Percentiles rank a stretch among this genome's conserved stretches.
Evolutionary conservation across 2,797 vertebrate genomes (phyloP).

Genomic region (Clarias laeviceps): DNA sequence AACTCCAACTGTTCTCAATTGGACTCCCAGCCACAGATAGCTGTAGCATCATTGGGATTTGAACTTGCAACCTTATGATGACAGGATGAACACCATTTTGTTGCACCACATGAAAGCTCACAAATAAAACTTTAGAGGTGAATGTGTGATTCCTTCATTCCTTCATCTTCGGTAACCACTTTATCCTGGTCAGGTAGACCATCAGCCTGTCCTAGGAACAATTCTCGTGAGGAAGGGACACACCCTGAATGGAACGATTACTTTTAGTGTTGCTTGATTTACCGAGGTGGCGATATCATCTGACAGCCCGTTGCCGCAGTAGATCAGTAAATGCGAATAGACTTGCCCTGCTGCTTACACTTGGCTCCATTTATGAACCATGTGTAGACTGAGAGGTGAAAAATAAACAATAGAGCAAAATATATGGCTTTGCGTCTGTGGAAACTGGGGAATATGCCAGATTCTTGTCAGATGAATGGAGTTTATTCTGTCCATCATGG

Average conservation of each 20-base stretch:
- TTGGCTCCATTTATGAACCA: conserved; percentile 20
- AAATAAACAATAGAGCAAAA: conserved; percentile 46
- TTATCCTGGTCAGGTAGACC: background rate
- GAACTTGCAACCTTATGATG: background rate
- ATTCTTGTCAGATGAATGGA: conserved; percentile 34
- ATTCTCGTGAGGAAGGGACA: background rate
- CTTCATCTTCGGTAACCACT: background rate
- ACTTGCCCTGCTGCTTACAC: conserved; percentile 34
- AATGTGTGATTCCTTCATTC: background rate
- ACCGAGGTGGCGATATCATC: conserved; percentile 46
- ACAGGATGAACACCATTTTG: background rate
- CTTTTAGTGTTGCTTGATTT: conserved; percentile 34
- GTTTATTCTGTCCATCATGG: conserved; percentile 38
- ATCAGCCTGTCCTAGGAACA: background rate
- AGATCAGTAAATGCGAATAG: conserved; percentile 41
- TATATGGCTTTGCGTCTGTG: conserved; percentile 40
- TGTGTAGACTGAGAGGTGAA: conserved; percentile 26
- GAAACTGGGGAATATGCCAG: conserved; percentile 50
- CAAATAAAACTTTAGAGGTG: background rate
- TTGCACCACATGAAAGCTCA: background rate
- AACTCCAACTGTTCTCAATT: background rate
- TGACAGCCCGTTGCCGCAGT: conserved; percentile 38
- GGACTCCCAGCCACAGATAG: background rate
- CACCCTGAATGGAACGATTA: conserved; percentile 17
- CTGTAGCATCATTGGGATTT: background rate